Evolutionary conservation across 1,140 invertebrate genomes (phyloP).

Genomic region (Tribolium castaneum): DNA sequence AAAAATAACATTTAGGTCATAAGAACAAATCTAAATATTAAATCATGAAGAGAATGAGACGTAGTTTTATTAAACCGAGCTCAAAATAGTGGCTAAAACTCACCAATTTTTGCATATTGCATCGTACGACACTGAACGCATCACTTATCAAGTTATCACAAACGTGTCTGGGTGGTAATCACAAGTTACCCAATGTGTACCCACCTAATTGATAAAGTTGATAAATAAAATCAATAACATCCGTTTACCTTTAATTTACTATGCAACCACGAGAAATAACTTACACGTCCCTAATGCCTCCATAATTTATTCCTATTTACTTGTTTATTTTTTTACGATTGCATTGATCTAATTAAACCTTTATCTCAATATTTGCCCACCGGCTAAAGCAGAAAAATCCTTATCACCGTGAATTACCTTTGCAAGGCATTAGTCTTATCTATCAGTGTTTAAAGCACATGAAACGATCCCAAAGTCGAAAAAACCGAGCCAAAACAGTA

Average conservation of each 20-base stretch:
- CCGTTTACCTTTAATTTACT: neutral
- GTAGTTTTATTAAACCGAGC: neutral
- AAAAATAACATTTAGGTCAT: neutral
- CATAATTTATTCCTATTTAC: neutral
- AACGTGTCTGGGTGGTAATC: constrained; percentile 3
- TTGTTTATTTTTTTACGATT: neutral
- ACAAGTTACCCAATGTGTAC: neutral
- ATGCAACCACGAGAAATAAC: neutral
- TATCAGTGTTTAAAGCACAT: neutral
- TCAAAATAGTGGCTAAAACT: neutral
- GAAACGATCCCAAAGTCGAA: neutral
- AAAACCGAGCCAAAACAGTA: neutral
- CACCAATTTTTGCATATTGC: neutral
- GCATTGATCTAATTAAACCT: constrained; percentile 19
- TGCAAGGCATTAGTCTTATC: constrained; percentile 28
- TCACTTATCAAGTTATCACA: constrained; percentile 1
- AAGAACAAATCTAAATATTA: too few relatives aligned
- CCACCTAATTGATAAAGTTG: constrained; percentile 18
- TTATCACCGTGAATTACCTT: constrained; percentile 11
- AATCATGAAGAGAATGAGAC: too few relatives aligned
- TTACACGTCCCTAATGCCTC: too few relatives aligned
- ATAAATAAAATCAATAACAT: constrained; percentile 18
- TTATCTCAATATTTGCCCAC: constrained; percentile 8
- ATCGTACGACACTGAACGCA: neutral
- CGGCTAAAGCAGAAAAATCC: neutral